Conservation (phyloP, 2,797 vertebrate species). For the Oreortyx pictus region DNA sequence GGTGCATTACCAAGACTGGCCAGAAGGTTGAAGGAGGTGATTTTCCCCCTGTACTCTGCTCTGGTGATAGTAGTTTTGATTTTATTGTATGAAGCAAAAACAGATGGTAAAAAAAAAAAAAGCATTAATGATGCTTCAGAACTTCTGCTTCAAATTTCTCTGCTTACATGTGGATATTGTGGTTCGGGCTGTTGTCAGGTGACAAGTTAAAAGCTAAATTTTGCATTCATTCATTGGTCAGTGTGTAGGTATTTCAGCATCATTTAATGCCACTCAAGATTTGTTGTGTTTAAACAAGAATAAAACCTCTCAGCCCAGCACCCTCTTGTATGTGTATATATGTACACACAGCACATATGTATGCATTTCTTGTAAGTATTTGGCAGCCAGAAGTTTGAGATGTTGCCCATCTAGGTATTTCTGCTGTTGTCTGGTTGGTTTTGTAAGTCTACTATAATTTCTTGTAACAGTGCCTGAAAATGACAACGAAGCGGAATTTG, state of each 20-base stretch:
- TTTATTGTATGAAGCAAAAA: not conserved
- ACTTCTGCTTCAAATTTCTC: not conserved
- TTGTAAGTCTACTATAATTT: fast-evolving
- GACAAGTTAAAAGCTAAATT: not conserved
- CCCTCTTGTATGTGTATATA: fast-evolving
- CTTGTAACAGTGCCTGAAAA: conserved; percentile 90
- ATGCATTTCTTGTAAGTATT: not conserved
- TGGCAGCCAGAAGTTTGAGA: not conserved
- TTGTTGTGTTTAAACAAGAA: not conserved
- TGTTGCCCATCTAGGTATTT: not conserved
- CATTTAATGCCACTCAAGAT: not conserved
- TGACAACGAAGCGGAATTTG: conserved; percentile 95
- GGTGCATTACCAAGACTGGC: too few relatives aligned
- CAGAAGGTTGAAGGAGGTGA: too few relatives aligned
- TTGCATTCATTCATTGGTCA: not conserved
- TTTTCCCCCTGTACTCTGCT: too few relatives aligned
- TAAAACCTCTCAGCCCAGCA: not conserved
- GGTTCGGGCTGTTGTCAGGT: not conserved
- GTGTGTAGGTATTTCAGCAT: not conserved
- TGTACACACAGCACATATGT: not conserved
- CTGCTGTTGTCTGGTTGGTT: not conserved
- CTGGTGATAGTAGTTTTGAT: not conserved
- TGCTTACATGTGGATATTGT: not conserved
- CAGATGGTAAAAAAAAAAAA: not conserved
- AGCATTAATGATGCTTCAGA: not conserved